Evolutionary conservation across 2,888 invertebrate species (phyloP), one percentile per base, ranked within the genome.

Genomic region (Lymantria monacha): DNA sequence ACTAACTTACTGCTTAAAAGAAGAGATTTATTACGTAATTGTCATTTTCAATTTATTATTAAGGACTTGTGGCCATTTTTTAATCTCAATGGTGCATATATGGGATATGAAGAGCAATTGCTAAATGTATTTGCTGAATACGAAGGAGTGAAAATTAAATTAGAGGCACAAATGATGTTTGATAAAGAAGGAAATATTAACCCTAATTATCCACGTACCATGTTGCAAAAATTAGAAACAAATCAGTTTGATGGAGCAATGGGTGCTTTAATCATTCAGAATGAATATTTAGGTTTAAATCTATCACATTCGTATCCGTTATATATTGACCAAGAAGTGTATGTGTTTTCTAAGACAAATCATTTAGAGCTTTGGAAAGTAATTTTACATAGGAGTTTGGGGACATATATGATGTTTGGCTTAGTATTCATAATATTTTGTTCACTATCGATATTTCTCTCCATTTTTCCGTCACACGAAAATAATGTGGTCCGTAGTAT

Each of bases 191-290:
- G 77, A 10, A 53, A 45, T n/a, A 45, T 67, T n/a, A 37, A 59
- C 1, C 47, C 54, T 0, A 15, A 42, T 22, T 44, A 31, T 15
- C 33, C 14, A 33, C 15, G 49, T 0, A 57, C 56, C 3, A 70
- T 74, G 59, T 45, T 73, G 9, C 41, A 55, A 10, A 62, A 61
- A 51, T 60, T 78, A 8, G 42, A 22, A 7, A 46, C 51, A 5
- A 64, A 66, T 42, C 58, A 68, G 52, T 63, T 59, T 5, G 76
- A 77, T 53, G 80, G 76, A 3, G 71, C 63, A 9, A 30, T 73
- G 9, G 48, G 45, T 15, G 50, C 37, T 11, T 12, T 13, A 33
- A 13, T 9, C 10, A 5, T 13, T 0, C 31, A 30, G 5, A 3
- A 0, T 1, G 12, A 15, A 2, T n/a, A 3, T 8, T 14, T 8